Base-by-base conservation (phyloP, 2,888 invertebrate genomes). In the Carabus problematicus region DNA sequence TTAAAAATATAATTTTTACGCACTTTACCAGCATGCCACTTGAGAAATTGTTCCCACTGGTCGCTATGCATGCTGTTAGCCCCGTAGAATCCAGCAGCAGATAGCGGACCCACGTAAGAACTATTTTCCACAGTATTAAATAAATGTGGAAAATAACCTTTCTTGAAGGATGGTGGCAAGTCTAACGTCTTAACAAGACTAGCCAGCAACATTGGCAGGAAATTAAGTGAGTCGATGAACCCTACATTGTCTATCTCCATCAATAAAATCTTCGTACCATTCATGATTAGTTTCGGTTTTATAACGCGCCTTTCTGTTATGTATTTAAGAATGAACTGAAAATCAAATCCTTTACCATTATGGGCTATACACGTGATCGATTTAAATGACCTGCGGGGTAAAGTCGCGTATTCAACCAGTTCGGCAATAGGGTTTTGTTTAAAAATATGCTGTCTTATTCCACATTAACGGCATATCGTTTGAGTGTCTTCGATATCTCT, bases 181-280 rank as follows among this genome's bases (percentile, higher is more conserved):
- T 69, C 73, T 49, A 74, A 72, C 8, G 73, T 71, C 58, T 71
- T 72, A 40, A 72, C 72, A 40, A 75, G 61, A 55, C 61, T 18
- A 14, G 71, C 41, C 14, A 74, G 42, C 1, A 70, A 45, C 73
- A 75, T 75, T 0, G 73, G 74, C 40, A 75, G 73, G 70, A 73
- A 72, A 49, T 75, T 73, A 8, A 73, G 18, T 78, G 80, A 79
- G 75, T 71, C 71, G 3, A 72, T 63, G n/a, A n/a, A n/a, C n/a
- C n/a, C n/a, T n/a, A n/a, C n/a, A n/a, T n/a, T n/a, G n/a, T n/a
- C n/a, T n/a, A n/a, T n/a, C n/a, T n/a, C n/a, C n/a, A n/a, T n/a
- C n/a, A n/a, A n/a, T n/a, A n/a, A n/a, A n/a, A n/a, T n/a, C n/a
- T n/a, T n/a, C n/a, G n/a, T n/a, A n/a, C n/a, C n/a, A n/a, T n/a